Evolutionary conservation across 2,888 invertebrate genomes (phyloP), one percentile per base, ranked within the genome.

Genomic region (Ormyrus nitidulus): DNA sequence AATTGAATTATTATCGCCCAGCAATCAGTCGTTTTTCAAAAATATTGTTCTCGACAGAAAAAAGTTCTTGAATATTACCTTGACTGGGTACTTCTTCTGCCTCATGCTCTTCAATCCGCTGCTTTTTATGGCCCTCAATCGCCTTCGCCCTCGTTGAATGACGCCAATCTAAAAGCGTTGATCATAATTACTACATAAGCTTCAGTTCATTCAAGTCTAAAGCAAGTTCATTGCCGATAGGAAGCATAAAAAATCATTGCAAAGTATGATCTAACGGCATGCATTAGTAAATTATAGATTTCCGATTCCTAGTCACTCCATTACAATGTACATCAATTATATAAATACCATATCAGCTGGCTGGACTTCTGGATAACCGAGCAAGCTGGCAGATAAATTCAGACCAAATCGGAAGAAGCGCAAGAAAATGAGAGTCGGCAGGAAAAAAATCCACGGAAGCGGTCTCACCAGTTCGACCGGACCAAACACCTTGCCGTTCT

Each of bases 361-460:
- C 61, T 92, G 89, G 7, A 93, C 83, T 0, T 90, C 91, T 4
- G 93, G 91, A 80, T 91, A 92, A 0, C 93, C 92, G 81, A 92
- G 84, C 6, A 92, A 83, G 7, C 91, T 88, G 81, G 92, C 91
- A 66, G 91, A 85, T 8, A 92, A 85, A 6, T 93, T 93, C 74
- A 93, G 87, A 0, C 88, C 86, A 81, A 91, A 90, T 80, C 93
- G 90, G 5, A 91, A 9, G 61, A 91, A 80, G 0, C 93, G 90
- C 6, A 93, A 87, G 0, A 91, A 77, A 7, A 93, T 84, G 69
- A 93, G 87, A 83, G 92, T 88, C 49, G 91, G 88, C 11, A 93
- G 86, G 85, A 93, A 93, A 58, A 93, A 89, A 48, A 93, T 86
- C 93, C 93, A 93, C 0, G 93, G 93, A 73, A 93, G 85, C 0